phyloP scores from a whole-genome alignment of 2,888 invertebrate genomes.

The Pterostichus niger region DNA sequence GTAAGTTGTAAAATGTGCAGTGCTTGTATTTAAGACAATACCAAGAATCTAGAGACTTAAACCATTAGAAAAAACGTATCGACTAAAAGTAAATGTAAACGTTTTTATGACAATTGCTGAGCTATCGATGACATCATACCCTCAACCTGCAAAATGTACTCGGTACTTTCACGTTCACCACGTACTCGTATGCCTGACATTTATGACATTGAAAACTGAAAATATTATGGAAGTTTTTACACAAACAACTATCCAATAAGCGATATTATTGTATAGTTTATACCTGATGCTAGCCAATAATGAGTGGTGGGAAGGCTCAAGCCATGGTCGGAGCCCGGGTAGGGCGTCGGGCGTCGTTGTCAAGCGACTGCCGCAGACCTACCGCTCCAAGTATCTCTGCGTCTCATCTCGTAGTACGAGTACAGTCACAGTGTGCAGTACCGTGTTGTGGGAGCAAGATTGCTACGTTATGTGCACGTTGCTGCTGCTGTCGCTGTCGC shows the following conservation, averaged over 20 bases:
- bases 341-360: constrained; percentile 14
- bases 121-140: constrained; percentile 47
- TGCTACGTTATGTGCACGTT: neutral
- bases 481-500: neutral
- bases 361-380: neutral
- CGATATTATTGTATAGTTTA: constrained; percentile 4
- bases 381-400: neutral
- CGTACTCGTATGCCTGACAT: constrained; percentile 11
- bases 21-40: too few species aligned
- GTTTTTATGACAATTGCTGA: constrained; percentile 27
- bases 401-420: neutral
- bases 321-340: constrained; percentile 3
- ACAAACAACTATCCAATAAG: constrained; percentile 22
- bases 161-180: constrained; percentile 33
- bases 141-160: neutral
- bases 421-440: constrained; percentile 11
- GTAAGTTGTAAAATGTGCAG: too few species aligned
- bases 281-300: constrained; percentile 37
- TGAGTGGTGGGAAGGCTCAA: constrained; percentile 28
- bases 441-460: constrained; percentile 17
- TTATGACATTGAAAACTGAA: constrained; percentile 48
- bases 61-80: neutral
- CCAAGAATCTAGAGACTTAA: neutral
- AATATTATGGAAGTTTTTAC: constrained; percentile 11
- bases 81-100: constrained; percentile 31